These are phyloP conservation scores for Alethe diademata DNA, from an alignment of 2,113 vertebrate species.

Conservation along the genomic window DNA sequence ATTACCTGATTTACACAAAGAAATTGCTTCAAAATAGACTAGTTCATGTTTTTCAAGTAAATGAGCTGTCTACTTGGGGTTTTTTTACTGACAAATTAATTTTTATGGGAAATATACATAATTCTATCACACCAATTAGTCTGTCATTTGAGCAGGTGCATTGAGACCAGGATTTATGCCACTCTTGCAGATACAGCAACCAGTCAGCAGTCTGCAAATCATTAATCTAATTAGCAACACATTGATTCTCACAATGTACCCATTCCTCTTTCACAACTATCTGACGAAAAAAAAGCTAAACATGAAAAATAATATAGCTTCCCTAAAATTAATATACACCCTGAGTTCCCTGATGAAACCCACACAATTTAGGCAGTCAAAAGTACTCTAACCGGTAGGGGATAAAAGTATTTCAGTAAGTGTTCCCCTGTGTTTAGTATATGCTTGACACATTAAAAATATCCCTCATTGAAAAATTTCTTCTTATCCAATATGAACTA, in stretches of 20 bases:
- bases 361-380: not conserved
- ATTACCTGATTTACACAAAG: not conserved
- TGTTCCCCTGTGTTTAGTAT: not conserved
- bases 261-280: not conserved
- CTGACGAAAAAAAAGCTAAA: not conserved
- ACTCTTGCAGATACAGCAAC: not conserved
- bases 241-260: not conserved
- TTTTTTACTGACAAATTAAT: not conserved
- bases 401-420: not conserved
- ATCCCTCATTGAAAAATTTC: not conserved
- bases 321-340: not conserved
- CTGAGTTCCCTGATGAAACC: not conserved
- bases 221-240: not conserved
- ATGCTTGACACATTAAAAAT: not conserved
- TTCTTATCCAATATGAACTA: not conserved
- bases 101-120: not conserved
- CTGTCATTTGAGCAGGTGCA: not conserved
- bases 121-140: not conserved
- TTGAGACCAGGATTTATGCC: not conserved
- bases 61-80: not conserved
- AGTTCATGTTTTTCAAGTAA: not conserved
- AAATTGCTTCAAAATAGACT: not conserved
- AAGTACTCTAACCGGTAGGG: not conserved
- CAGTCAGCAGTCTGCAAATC: not conserved
- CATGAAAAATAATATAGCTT: not conserved